Conservation (phyloP, 1,140 invertebrate species). For the Temnothorax curvispinosus region DNA sequence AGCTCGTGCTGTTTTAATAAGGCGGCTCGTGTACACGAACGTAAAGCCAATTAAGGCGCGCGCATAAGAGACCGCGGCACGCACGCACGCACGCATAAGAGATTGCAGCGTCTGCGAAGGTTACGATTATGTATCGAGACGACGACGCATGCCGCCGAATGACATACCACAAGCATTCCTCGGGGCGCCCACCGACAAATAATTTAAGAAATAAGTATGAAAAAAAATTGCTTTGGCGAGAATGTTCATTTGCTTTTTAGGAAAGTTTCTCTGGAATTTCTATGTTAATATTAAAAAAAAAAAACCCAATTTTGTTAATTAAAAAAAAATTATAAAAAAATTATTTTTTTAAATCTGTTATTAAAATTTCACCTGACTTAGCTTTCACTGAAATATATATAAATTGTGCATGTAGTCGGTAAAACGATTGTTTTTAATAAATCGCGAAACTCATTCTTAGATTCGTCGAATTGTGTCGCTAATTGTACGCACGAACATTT, state of each 20-base stretch:
- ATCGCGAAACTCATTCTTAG: background rate
- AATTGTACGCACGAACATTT: background rate
- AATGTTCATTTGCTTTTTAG: background rate
- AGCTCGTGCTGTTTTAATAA: constrained; percentile 77
- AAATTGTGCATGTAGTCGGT: background rate
- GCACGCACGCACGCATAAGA: constrained; percentile 39
- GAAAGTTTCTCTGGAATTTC: background rate
- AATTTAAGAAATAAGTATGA: background rate
- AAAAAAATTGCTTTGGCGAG: background rate
- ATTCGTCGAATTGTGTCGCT: constrained; percentile 12
- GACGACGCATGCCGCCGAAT: constrained; percentile 20
- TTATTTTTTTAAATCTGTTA: background rate
- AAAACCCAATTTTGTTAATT: background rate
- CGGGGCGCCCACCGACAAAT: background rate
- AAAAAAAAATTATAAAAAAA: background rate
- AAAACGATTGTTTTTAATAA: background rate
- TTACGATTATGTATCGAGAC: constrained; percentile 72
- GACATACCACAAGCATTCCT: constrained; percentile 45
- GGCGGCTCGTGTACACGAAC: constrained; percentile 65
- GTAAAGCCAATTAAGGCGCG: constrained; percentile 72
- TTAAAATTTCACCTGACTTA: too few species aligned
- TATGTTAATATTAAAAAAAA: background rate
- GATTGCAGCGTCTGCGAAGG: constrained; percentile 67
- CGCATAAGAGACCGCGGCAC: constrained; percentile 17
- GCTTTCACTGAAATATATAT: too few species aligned